These are phyloP conservation scores for Paramisgurnus dabryanus DNA, from an alignment of 2,113 vertebrate species.

Conservation along the genomic window DNA sequence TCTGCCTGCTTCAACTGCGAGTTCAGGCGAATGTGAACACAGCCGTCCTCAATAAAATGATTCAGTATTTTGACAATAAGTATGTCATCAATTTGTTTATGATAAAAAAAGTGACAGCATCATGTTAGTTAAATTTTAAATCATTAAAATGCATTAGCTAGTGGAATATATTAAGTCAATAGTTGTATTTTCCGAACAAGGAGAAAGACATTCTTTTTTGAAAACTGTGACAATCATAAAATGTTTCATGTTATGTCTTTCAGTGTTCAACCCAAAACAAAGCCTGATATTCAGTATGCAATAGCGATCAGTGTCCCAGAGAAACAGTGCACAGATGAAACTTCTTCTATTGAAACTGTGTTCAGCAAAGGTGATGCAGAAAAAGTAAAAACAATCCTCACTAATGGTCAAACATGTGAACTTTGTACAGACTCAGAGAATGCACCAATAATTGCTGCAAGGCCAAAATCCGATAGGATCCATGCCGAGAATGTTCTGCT, in stretches of 20 bases:
- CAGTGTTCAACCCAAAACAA: conserved; percentile 14
- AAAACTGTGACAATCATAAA: too few relatives aligned
- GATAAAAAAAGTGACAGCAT: too few relatives aligned
- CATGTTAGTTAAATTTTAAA: too few relatives aligned
- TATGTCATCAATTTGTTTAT: background rate
- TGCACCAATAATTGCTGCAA: background rate
- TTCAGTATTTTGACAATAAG: background rate
- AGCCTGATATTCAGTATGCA: too few relatives aligned
- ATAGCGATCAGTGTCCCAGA: conserved; percentile 17
- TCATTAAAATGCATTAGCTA: too few relatives aligned
- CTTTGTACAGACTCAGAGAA: background rate
- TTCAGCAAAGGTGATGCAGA: background rate
- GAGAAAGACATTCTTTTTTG: too few relatives aligned
- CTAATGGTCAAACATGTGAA: background rate
- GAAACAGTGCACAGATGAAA: background rate
- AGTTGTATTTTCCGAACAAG: too few relatives aligned
- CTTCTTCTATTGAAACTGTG: background rate
- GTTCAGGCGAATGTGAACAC: background rate
- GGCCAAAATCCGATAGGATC: background rate
- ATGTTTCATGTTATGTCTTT: background rate
- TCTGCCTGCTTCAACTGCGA: too few relatives aligned
- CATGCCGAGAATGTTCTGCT: background rate
- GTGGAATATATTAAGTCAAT: too few relatives aligned
- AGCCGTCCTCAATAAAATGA: background rate
- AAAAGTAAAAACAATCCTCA: background rate